A percentile compares a stretch with the other conserved stretches of the same genome.
Evolutionary conservation across 2,797 vertebrate genomes (phyloP).

Genomic region (Podargus strigoides): DNA sequence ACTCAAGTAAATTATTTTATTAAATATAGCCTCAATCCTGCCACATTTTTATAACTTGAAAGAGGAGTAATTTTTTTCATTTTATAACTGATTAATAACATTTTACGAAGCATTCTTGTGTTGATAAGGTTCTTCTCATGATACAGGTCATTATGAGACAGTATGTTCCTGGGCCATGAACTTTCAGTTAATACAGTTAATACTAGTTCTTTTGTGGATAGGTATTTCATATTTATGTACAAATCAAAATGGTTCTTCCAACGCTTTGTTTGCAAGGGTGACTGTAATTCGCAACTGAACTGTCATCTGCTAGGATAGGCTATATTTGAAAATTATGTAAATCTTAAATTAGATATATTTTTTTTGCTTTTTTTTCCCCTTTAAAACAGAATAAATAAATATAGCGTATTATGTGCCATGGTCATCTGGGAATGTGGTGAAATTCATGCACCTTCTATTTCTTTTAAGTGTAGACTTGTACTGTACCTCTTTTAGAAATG

Average conservation of each 20-base stretch:
- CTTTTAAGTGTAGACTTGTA: background rate
- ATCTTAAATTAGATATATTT: background rate
- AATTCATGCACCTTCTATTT: background rate
- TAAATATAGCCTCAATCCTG: background rate
- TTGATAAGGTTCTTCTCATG: background rate
- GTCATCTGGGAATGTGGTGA: background rate
- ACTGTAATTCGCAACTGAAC: background rate
- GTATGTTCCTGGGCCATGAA: background rate
- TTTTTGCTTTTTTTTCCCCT: background rate
- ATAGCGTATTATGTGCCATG: background rate
- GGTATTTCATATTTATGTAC: background rate
- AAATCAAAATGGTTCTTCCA: background rate
- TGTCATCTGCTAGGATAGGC: background rate
- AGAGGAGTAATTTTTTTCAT: background rate
- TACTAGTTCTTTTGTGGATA: background rate
- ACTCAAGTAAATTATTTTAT: background rate
- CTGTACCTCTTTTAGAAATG: background rate
- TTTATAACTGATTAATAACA: background rate
- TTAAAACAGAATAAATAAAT: background rate
- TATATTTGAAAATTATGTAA: background rate
- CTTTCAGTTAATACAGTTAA: background rate
- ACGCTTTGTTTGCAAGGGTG: accelerated
- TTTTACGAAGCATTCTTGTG: background rate
- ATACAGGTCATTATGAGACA: background rate
- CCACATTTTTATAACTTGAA: background rate